Percentiles rank a stretch among this genome's conserved stretches.
Conservation (phyloP, 2,113 vertebrate species). For the Potamarius usumacintae region DNA sequence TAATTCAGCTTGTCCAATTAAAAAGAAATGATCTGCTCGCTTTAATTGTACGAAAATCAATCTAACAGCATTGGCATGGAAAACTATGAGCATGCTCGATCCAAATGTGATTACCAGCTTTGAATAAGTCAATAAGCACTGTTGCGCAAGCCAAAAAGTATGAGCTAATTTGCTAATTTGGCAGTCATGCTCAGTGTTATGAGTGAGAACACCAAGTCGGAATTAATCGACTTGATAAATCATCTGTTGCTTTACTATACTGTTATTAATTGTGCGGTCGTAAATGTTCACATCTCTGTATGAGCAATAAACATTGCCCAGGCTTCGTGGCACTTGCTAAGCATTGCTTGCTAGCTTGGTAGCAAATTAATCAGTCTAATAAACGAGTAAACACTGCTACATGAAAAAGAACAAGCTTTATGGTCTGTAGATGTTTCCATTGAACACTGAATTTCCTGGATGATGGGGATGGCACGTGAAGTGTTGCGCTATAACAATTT, state of each 20-base stretch:
- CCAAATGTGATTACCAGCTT: conserved; percentile 24
- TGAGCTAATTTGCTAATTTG: conserved; percentile 17
- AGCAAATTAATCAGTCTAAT: conserved; percentile 4
- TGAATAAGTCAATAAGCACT: conserved; percentile 11
- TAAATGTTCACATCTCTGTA: neutral
- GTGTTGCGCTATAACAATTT: neutral
- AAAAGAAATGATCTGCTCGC: neutral
- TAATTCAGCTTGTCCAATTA: too few relatives aligned
- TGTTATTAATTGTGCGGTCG: neutral
- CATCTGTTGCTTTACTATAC: neutral
- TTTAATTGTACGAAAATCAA: neutral
- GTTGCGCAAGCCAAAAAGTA: neutral
- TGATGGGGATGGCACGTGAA: neutral
- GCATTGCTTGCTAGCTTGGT: neutral
- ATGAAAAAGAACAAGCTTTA: neutral
- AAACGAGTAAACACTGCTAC: neutral
- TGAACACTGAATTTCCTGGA: neutral
- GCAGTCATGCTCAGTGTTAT: neutral
- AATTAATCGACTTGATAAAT: conserved; percentile 9
- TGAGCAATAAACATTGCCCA: neutral
- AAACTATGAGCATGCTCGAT: neutral
- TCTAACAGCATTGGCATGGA: neutral
- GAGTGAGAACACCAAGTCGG: neutral
- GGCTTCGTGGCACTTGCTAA: neutral
- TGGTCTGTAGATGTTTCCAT: neutral